phyloP scores from a whole-genome alignment of 2,888 invertebrate species.

The Eilema depressum region DNA sequence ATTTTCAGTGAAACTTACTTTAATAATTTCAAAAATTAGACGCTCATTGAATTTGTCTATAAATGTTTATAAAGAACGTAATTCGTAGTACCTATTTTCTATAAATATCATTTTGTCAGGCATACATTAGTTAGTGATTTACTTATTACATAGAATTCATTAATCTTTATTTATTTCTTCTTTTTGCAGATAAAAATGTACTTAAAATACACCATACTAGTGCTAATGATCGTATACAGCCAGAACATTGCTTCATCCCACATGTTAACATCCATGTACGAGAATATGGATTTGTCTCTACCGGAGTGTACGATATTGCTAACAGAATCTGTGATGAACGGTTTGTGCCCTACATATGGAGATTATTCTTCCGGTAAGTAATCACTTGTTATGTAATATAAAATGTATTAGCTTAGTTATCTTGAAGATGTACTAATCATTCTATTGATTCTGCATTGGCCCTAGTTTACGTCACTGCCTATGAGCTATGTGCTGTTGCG shows the following conservation, averaged over 20 bases:
- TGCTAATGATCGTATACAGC: constrained; percentile 52
- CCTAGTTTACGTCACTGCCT: constrained; percentile 18
- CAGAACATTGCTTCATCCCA: constrained; percentile 57
- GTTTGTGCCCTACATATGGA: constrained; percentile 56
- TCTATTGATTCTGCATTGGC: constrained; percentile 29
- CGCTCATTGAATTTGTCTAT: no score
- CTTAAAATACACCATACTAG: constrained; percentile 52
- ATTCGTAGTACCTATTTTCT: not conserved
- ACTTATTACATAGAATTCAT: not conserved
- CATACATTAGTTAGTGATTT: not conserved
- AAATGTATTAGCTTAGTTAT: constrained; percentile 28
- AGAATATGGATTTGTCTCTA: constrained; percentile 50
- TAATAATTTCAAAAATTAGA: not conserved
- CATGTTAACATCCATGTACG: constrained; percentile 63
- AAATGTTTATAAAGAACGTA: no score
- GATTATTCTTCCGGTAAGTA: constrained; percentile 58
- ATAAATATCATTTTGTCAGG: not conserved
- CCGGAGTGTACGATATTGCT: constrained; percentile 56
- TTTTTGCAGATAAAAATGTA: constrained; percentile 58
- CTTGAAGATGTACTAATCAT: constrained; percentile 10
- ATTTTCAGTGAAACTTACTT: not conserved
- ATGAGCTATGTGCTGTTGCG: not conserved
- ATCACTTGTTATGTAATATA: constrained; percentile 29
- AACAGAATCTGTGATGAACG: constrained; percentile 46
- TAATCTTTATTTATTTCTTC: not conserved